Evolutionary conservation across 2,888 invertebrate genomes (phyloP).

Genomic region (Tipula lateralis): DNA sequence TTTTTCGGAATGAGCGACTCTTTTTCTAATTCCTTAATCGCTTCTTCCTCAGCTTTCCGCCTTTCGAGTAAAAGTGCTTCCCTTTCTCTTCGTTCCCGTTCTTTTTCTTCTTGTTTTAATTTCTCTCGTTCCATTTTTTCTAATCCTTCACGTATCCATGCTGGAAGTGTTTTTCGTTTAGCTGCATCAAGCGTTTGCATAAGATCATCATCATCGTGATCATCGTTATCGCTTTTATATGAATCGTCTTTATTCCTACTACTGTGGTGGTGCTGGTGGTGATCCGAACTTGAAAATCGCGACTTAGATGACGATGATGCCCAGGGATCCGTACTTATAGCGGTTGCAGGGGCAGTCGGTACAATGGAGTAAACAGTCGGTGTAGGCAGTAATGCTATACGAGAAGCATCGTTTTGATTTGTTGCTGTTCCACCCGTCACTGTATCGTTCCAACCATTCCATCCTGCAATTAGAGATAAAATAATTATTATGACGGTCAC

Average conservation of each 20-base stretch:
- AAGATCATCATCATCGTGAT: slow-evolving; percentile 35
- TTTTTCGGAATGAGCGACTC: slow-evolving; percentile 28
- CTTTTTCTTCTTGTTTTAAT: slow-evolving; percentile 76
- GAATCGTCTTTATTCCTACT: background rate
- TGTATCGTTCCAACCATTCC: background rate
- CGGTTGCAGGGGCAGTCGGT: background rate
- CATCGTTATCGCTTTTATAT: background rate
- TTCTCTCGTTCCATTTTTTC: slow-evolving; percentile 98
- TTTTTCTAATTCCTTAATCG: slow-evolving; percentile 43
- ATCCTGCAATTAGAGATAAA: background rate
- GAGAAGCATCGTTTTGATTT: background rate
- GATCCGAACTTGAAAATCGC: slow-evolving; percentile 27
- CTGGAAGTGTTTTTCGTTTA: slow-evolving; percentile 86
- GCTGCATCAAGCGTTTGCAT: slow-evolving; percentile 66
- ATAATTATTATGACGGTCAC: background rate
- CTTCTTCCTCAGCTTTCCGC: slow-evolving; percentile 51
- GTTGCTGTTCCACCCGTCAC: background rate
- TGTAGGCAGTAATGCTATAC: background rate
- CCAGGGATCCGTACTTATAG: background rate
- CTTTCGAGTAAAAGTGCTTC: slow-evolving; percentile 56
- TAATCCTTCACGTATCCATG: slow-evolving; percentile 87
- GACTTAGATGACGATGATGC: background rate
- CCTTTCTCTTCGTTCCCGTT: slow-evolving; percentile 61
- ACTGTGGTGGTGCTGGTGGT: slow-evolving; percentile 31
- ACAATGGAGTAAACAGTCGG: background rate